Conservation (phyloP, 2,888 invertebrate species). For the Tipula vernalis region DNA sequence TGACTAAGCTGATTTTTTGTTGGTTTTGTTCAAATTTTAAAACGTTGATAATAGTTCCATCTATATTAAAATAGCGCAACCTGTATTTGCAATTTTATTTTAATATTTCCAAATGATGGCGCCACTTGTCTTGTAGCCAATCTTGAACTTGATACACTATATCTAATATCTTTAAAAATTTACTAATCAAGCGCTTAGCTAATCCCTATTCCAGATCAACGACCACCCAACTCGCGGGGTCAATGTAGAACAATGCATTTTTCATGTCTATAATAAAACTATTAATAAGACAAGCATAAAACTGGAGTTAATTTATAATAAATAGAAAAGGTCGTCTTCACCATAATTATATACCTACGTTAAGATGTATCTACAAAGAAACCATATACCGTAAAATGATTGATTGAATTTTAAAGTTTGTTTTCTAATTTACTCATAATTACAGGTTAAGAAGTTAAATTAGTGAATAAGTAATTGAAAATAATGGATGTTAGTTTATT, state of each 20-base stretch:
- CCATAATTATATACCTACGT: background rate
- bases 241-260: background rate
- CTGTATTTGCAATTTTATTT: no score
- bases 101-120: no score
- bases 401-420: background rate
- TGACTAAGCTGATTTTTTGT: no score
- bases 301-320: background rate
- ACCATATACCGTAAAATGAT: background rate
- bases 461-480: background rate
- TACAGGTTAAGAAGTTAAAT: background rate
- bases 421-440: background rate
- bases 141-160: no score
- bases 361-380: background rate
- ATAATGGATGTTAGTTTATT: background rate
- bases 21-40: no score
- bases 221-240: background rate
- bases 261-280: background rate
- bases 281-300: background rate
- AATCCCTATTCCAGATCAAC: background rate
- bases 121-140: no score
- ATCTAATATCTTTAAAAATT: no score
- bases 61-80: no score
- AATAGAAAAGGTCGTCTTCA: background rate
- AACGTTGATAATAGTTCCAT: no score
- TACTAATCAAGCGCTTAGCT: no score